Evolutionary conservation across 2,888 invertebrate genomes (phyloP), one percentile per base, ranked within the genome.

Genomic region (Clepsis dumicolana): DNA sequence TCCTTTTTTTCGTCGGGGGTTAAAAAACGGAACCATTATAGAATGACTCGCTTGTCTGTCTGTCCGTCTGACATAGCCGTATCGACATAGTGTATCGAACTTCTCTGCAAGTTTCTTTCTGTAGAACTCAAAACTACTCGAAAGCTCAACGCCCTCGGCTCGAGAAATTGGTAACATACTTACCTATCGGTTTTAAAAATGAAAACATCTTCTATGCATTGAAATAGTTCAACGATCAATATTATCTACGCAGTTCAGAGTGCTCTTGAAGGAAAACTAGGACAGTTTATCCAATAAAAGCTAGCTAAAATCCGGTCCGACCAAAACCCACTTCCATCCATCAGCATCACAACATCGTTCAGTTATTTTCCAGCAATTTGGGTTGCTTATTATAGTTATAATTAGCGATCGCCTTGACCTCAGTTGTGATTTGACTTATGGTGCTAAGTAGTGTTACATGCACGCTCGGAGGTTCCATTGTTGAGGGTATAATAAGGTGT

Each of bases 361-460:
- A 25, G 61, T 61, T 53, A 32, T 60, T 54, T 61, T 48, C 61
- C 54, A 65, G 50, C 25, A 48, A 14, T 50, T 57, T 50, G 21
- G 52, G 38, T 57, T 59, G 38, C 44, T 66, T 66, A 44, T 48
- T 35, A n/a, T 59, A 27, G 32, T 66, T 66, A 54, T 48, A 54
- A 48, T 44, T 54, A n/a, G 4, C 60, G n/a, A n/a, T 38, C 25
- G 24, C 59, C 59, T 66, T 66, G 66, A 54, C 65, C 59, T 29
- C 21, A 52, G 25, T 35, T 54, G 18, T 60, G 21, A 2, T n/a
- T 7, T 61, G 44, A 66, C 61, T 65, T 35, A 61, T 54, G 32
- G 3, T 25, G 35, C 41, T 65, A 53, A 60, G 21, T 32, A n/a
- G 7, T 3, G n/a, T n/a, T n/a, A 10, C 18, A 14, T 61, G 29